Evolutionary conservation across 2,797 vertebrate species (phyloP), one percentile per base, ranked within the genome.

Genomic region (Hylomyscus alleni): DNA sequence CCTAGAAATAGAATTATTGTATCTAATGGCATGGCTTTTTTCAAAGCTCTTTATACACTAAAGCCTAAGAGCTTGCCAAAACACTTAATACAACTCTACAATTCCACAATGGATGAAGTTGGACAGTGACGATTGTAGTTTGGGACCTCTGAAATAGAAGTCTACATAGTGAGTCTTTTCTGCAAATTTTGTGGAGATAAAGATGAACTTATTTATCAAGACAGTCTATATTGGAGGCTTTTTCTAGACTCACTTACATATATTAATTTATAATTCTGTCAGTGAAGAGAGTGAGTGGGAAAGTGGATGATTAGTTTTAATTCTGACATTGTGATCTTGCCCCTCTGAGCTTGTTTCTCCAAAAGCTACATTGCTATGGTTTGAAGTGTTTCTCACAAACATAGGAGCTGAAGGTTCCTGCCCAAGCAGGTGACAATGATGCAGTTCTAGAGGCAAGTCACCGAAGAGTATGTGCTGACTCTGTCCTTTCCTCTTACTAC

Each of bases 1-100:
- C 92, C 92, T 98, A 97, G 92, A 96, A 97, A 86, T 96, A 56
- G 85, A 97, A 96, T 93, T 95, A 96, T 77, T 93, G 40, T 92
- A 65, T 96, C 75, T 95, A 97, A 97, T 96, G 95, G 89, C 77
- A 86, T 95, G 54, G 15, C 44, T 80, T 95, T 96, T 85, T 93
- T 84, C 89, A 95, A 93, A 60, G n/a, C 56, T 93, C 26, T 95
- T 96, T 95, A 80, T 81, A 95, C 26, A 47, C 56, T 95, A 95
- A 91, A 80, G n/a, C 44, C 65, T 91, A 96, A 93, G 54, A 94
- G 93, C 80, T 93, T 95, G 56, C 85, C 92, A 93, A 90, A 95
- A 96, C 91, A 97, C 89, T 93, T 92, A 73, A 73, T 80, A 89
- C 86, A 77, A 95, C 24, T 92, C 85, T 90, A 54, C 6, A 80